phyloP scores from a whole-genome alignment of 2,113 vertebrate genomes.

The Oxyruncus cristatus region DNA sequence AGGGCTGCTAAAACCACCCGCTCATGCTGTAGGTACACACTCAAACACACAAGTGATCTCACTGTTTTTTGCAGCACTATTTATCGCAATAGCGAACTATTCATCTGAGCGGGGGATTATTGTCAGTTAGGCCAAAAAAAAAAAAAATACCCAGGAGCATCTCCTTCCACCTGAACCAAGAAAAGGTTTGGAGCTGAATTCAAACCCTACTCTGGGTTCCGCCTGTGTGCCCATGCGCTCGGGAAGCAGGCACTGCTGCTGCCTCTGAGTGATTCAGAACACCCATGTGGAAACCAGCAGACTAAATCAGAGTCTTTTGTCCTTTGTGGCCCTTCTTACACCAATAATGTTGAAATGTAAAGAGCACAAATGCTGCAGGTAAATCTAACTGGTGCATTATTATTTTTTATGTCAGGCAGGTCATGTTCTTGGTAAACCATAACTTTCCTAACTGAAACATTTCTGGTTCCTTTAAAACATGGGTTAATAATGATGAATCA shows the following conservation, averaged over 20 bases:
- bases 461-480: not conserved
- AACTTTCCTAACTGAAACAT: not conserved
- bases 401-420: not conserved
- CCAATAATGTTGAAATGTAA: not conserved
- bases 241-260: not conserved
- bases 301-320: not conserved
- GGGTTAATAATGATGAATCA: not conserved
- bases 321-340: not conserved
- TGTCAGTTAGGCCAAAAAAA: not conserved
- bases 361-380: not conserved
- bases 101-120: not conserved
- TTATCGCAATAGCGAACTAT: not conserved
- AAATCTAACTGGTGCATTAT: not conserved
- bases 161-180: not conserved
- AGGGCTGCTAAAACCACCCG: not conserved
- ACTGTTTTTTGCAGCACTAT: not conserved
- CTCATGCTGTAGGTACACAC: not conserved
- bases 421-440: not conserved
- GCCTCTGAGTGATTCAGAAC: not conserved
- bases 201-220: not conserved
- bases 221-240: fast-evolving
- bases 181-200: not conserved
- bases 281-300: not conserved
- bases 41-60: not conserved
- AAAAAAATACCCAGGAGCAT: not conserved